Evolutionary conservation across 2,888 invertebrate species (phyloP), one percentile per base, ranked within the genome.

Genomic region (Schizotus pectinicornis): DNA sequence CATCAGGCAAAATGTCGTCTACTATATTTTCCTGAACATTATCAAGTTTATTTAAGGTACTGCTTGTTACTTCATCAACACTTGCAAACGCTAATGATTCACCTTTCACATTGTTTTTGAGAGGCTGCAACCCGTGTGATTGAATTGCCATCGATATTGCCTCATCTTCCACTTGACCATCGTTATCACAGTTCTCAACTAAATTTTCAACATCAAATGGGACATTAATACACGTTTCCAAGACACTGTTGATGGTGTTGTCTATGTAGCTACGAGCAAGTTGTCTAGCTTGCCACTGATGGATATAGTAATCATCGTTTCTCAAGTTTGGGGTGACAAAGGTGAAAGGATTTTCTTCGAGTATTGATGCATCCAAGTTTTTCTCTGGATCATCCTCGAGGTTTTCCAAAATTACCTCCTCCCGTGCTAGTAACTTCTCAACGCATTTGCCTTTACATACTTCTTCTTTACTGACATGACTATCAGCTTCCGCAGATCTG

Each of bases 71-170:
- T 43, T 65, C 59, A 45, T 56, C 46, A 14, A 49, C 56, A 36
- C 57, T 56, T 35, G 48, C 14, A 13, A 58, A 43, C 33, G 37
- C 42, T 32, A 38, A 32, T 3, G 41, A 43, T 8, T 33, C 22
- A 9, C 51, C 57, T 13, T 42, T 54, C 6, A 48, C 34, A 33
- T 35, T 39, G 7, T 13, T 34, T 32, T 45, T 38, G 3, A 34
- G 6, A 43, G 9, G 37, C 36, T 86, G 86, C 55, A 90, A 77
- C 0, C 89, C 89, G 71, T 89, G 88, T 48, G 87, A 87, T 51
- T 86, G 86, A 68, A 90, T 90, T 2, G 90, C 90, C 89, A 89
- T 89, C 31, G 86, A 78, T 52, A 90, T 89, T 1, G 88, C 89
- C 73, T 87, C 86, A 71, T 89, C 86, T 78, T 88, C 89, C 71